A percentile compares a stretch with the other conserved stretches of the same genome.
phyloP scores from a whole-genome alignment of 1,140 invertebrate genomes.

The Pogonognathellus flavescens region DNA sequence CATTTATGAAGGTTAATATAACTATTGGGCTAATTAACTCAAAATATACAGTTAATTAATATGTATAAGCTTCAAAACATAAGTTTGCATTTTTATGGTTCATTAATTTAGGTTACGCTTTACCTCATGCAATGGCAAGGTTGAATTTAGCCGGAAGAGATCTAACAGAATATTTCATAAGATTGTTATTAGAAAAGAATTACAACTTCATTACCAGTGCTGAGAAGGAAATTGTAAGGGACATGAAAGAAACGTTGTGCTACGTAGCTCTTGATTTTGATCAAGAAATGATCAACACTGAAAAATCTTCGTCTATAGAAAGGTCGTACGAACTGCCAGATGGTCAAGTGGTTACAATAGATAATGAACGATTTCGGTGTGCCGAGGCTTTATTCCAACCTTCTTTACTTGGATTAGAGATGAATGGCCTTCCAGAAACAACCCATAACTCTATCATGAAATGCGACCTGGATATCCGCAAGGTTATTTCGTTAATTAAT shows the following conservation, averaged over 20 bases:
- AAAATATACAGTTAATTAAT: no score
- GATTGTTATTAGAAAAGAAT: slow-evolving; percentile 95
- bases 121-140: slow-evolving; percentile 85
- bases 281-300: slow-evolving; percentile 95
- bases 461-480: slow-evolving; percentile 93
- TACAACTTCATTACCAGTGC: slow-evolving; percentile 97
- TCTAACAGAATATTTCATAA: slow-evolving; percentile 95
- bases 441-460: slow-evolving; percentile 98
- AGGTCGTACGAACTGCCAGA: slow-evolving; percentile 95
- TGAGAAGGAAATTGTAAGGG: slow-evolving; percentile 95
- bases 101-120: slow-evolving; percentile 68
- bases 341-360: slow-evolving; percentile 96
- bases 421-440: slow-evolving; percentile 93
- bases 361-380: slow-evolving; percentile 97
- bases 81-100: background rate
- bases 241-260: slow-evolving; percentile 95
- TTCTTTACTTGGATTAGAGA: slow-evolving; percentile 95
- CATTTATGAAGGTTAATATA: slow-evolving; percentile 92
- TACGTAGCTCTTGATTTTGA: slow-evolving; percentile 93
- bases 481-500: slow-evolving; percentile 70
- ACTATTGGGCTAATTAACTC: no score
- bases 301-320: slow-evolving; percentile 89
- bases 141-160: slow-evolving; percentile 93
- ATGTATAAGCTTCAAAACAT: no score
- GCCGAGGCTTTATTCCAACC: slow-evolving; percentile 97